Evolutionary conservation across 2,888 invertebrate genomes (phyloP), one percentile per base, ranked within the genome.

Genomic region (Tinea trinotella): DNA sequence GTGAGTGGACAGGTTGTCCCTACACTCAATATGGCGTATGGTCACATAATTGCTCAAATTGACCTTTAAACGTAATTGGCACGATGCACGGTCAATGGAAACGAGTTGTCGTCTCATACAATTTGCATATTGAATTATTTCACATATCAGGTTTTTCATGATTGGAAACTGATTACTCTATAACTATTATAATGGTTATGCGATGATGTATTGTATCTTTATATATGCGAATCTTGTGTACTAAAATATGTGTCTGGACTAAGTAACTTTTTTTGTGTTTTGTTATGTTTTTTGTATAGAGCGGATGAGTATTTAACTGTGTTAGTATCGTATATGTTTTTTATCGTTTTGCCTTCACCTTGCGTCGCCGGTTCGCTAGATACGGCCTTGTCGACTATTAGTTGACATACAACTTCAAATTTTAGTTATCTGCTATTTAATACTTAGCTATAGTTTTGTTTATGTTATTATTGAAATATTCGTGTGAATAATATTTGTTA

Each of bases 271-370:
- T 40, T 46, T 46, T 40, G 1, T 40, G 13, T 13, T 46, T 46
- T 19, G 15, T 19, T 19, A 18, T 17, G 46, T 19, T 46, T 19
- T 53, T 53, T 36, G 36, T 19, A 19, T 53, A 12, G 40, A 44
- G 48, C 44, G 48, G 30, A 19, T 46, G 54, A 24, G 22, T 24
- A 24, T 30, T 48, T 48, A 46, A 24, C 46, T 24, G 34, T 30
- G 20, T 40, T 30, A 18, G 46, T 20, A 40, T 34, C 30, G 24
- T 30, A 18, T 30, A 30, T 44, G 19, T 50, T 55, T 30, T 20
- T 34, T 55, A 35, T 49, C 50, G 50, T 67, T 71, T 74, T 72
- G 64, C 75, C 72, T 70, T 75, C 76, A 75, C 76, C 76, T 77
- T 77, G 76, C 61, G 57, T 57, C 61, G 64, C 63, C 65, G 69